phyloP scores from a whole-genome alignment of 2,797 vertebrate genomes.

The Gadopsis marmoratus region DNA sequence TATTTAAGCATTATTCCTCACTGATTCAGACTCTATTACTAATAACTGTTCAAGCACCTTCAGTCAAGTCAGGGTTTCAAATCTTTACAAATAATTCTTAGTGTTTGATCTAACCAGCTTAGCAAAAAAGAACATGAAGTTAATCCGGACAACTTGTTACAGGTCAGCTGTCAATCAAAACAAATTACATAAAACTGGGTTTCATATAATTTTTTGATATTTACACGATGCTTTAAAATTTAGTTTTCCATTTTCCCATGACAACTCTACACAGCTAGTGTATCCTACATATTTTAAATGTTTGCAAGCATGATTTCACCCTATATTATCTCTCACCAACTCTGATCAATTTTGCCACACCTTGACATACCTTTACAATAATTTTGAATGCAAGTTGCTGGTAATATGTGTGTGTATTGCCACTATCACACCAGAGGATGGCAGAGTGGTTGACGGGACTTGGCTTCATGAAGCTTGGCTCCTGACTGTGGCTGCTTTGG shows the following conservation, averaged over 20 bases:
- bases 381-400: conserved; percentile 18
- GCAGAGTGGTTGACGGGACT: conserved; percentile 83
- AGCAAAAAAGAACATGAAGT: background rate
- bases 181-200: background rate
- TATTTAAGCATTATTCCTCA: background rate
- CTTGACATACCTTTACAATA: background rate
- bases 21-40: background rate
- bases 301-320: background rate
- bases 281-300: background rate
- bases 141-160: background rate
- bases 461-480: conserved; percentile 66
- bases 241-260: background rate
- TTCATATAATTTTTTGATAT: background rate
- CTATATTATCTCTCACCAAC: background rate
- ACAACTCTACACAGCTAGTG: background rate
- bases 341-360: background rate
- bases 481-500: conserved; percentile 69
- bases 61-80: background rate
- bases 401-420: conserved; percentile 75
- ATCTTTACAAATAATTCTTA: background rate
- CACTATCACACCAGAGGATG: conserved; percentile 83
- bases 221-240: background rate
- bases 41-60: background rate
- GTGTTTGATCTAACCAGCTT: background rate
- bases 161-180: conserved; percentile 10